Conservation (phyloP, 2,113 vertebrate species). For the Tetrax tetrax region DNA sequence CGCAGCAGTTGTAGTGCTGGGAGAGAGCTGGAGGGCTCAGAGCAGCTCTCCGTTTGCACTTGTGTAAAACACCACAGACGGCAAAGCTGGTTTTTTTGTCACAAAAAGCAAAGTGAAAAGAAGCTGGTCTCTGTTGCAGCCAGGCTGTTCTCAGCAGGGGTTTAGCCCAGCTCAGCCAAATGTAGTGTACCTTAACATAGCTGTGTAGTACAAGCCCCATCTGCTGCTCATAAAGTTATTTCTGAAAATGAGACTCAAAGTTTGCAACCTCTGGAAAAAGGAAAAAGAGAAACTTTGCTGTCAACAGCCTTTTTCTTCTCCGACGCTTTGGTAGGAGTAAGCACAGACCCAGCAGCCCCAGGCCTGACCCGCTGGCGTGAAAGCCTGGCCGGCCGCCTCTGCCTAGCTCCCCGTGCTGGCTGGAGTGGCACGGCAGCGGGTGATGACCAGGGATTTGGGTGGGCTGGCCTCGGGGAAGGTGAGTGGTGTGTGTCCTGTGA, state of each 20-base stretch:
- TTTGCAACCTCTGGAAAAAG: background rate
- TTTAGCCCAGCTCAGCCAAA: background rate
- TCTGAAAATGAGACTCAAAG: background rate
- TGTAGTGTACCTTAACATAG: rapidly evolving
- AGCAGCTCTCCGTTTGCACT: background rate
- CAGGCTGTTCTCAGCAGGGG: background rate
- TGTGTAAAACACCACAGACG: background rate
- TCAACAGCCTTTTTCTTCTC: background rate
- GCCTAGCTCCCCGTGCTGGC: background rate
- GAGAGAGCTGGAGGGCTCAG: background rate
- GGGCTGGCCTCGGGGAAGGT: rapidly evolving
- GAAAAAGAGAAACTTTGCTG: background rate
- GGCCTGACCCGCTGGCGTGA: background rate
- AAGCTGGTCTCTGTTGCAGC: background rate
- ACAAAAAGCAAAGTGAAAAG: background rate
- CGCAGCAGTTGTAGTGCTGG: background rate
- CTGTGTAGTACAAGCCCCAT: background rate
- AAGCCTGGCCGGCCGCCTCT: rapidly evolving
- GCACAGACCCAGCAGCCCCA: background rate
- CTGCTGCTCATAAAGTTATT: rapidly evolving
- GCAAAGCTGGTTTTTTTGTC: background rate
- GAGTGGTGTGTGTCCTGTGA: too few species aligned
- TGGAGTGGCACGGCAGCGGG: too few species aligned
- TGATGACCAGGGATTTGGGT: rapidly evolving
- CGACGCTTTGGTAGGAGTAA: background rate